Evolutionary conservation across 2,797 vertebrate genomes (phyloP).

Genomic region (Morelia viridis): DNA sequence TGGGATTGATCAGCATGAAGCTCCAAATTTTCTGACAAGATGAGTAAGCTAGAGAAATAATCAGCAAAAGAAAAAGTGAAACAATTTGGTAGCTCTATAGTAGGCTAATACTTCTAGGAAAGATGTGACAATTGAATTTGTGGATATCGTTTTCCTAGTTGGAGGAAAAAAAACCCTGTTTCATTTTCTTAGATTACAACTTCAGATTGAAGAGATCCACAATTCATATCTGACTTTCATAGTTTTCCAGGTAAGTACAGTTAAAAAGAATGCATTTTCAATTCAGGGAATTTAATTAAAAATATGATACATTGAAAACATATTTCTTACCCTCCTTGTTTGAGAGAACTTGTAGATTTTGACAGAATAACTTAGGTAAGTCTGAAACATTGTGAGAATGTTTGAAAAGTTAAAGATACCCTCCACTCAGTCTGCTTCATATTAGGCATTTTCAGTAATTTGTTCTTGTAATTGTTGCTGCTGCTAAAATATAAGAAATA

Average conservation of each 20-base stretch:
- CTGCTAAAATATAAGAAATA: background rate
- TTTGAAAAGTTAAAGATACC: background rate
- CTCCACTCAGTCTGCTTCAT: background rate
- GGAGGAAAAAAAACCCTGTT: background rate
- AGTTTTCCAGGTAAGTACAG: background rate
- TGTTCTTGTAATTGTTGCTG: background rate
- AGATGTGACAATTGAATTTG: background rate
- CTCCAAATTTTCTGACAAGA: background rate
- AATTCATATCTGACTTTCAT: background rate
- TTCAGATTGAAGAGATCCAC: background rate
- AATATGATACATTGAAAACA: background rate
- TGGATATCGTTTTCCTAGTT: background rate
- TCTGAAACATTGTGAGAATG: background rate
- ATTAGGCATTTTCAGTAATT: background rate
- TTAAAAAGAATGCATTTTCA: background rate
- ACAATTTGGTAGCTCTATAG: no score
- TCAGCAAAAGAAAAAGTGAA: background rate
- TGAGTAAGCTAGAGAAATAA: background rate
- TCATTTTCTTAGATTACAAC: background rate
- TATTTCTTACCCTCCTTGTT: background rate
- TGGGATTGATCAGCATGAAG: background rate
- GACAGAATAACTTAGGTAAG: no score
- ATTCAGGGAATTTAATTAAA: background rate
- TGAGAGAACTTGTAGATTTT: background rate
- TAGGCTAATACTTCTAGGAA: no score